Base-by-base conservation (phyloP, 2,113 vertebrate genomes). In the Dolichallabes microphthalmus region DNA sequence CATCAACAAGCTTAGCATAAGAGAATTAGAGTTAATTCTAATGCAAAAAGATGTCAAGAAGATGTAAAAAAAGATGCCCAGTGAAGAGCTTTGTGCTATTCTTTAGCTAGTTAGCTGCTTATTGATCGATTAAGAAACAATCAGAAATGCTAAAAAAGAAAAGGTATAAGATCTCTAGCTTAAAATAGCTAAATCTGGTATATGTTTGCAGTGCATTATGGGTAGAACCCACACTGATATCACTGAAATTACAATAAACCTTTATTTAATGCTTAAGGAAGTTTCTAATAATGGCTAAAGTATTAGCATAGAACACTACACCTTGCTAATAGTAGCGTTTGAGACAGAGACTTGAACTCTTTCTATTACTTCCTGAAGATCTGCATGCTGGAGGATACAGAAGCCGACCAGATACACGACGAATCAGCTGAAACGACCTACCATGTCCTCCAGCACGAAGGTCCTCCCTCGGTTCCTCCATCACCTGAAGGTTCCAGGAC, bases 401-500 rank as follows among this genome's bases (percentile, higher is more conserved):
- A 83, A 7, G 68, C 45, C 15, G 58, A 39, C 27, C 27, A 82
- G 82, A 11, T 55, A 17, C 55, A 80, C 25, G 20, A 68, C 6
- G 83, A 90, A 19, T 63, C 58, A 11, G 58, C 60, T 27, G 75
- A 74, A n/a, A 27, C 53, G 7, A n/a, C 25, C 12, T 63, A 55
- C 15, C 30, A 60, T 9, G 12, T 85, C 12, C 52, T 71, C 32
- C 85, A 87, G 78, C 85, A 85, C 4, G 88, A 78, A 85, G 52
- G 20, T 84, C 64, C 86, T 66, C 79, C 87, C 19, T 83, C 89
- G 4, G 30, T 64, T 20, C 87, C 88, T 12, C 79, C 69, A 63
- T 25, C 86, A 0, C 76, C 87, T 19, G 85, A 73, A 30, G 86
- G 86, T 25, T 84, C 58, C 11, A 86, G 88, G 79, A 88, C 83